Evolutionary conservation across 2,797 vertebrate species (phyloP).

Genomic region (Epinephelus awoara): DNA sequence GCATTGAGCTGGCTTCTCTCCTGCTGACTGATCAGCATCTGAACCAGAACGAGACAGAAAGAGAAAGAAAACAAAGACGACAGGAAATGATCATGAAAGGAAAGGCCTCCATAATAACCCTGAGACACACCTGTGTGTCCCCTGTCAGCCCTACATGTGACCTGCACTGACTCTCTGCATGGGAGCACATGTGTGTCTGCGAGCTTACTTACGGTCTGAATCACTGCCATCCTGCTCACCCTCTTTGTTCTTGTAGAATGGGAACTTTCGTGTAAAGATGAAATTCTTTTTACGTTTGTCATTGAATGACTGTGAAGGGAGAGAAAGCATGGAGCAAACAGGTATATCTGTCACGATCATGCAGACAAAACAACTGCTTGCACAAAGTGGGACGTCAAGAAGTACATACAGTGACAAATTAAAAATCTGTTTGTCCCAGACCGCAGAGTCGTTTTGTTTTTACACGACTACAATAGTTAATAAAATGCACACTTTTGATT

Average conservation of each 20-base stretch:
- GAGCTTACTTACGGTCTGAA: constrained; percentile 96
- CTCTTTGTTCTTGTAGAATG: constrained; percentile 99
- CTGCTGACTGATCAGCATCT: constrained; percentile 47
- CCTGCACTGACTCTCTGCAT: constrained; percentile 54
- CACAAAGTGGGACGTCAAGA: constrained; percentile 89
- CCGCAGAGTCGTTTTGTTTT: too few species aligned
- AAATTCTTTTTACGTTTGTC: constrained; percentile 99
- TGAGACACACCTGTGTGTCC: constrained; percentile 8
- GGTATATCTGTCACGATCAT: constrained; percentile 95
- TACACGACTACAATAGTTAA: background rate
- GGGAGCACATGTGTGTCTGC: constrained; percentile 49
- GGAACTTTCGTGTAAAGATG: constrained; percentile 99
- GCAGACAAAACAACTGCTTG: constrained; percentile 93
- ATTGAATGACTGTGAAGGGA: constrained; percentile 99
- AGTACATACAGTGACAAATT: constrained; percentile 61
- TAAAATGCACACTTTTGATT: background rate
- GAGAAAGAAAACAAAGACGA: constrained; percentile 71
- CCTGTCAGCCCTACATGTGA: background rate
- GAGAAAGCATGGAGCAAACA: constrained; percentile 97
- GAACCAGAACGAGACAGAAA: constrained; percentile 45
- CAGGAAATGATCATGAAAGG: constrained; percentile 55
- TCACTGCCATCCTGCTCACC: constrained; percentile 98
- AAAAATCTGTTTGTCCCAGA: background rate
- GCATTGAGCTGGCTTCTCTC: constrained; percentile 4
- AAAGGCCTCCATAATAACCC: background rate